phyloP scores from a whole-genome alignment of 2,113 vertebrate genomes.

The Aplodontia rufa region DNA sequence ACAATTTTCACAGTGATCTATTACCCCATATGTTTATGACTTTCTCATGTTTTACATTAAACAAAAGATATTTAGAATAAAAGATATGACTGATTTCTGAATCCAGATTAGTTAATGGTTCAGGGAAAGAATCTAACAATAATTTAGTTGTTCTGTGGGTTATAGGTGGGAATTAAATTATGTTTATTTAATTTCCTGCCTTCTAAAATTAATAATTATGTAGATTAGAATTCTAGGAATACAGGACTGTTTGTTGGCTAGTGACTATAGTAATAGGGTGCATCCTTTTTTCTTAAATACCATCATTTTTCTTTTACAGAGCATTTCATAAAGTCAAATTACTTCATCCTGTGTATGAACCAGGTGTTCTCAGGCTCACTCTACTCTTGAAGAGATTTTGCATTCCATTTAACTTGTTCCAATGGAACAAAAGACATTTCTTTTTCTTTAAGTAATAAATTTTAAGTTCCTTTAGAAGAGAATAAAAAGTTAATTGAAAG shows the following conservation, averaged over 20 bases:
- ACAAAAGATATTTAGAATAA: background rate
- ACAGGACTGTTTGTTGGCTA: background rate
- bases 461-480: background rate
- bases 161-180: background rate
- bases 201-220: background rate
- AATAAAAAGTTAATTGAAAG: background rate
- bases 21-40: background rate
- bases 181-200: conserved; percentile 6
- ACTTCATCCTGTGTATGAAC: background rate
- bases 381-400: background rate
- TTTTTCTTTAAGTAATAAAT: background rate
- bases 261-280: background rate
- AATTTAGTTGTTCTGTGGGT: background rate
- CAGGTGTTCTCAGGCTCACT: background rate
- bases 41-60: background rate
- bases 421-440: background rate
- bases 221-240: background rate
- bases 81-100: background rate
- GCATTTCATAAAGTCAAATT: background rate
- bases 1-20: background rate
- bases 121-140: background rate
- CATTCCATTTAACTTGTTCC: background rate
- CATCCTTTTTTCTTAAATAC: background rate
- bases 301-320: background rate
- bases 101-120: conserved; percentile 5